These are phyloP conservation scores for Prolemur simus DNA, from an alignment of 2,113 vertebrate species.

Conservation along the genomic window DNA sequence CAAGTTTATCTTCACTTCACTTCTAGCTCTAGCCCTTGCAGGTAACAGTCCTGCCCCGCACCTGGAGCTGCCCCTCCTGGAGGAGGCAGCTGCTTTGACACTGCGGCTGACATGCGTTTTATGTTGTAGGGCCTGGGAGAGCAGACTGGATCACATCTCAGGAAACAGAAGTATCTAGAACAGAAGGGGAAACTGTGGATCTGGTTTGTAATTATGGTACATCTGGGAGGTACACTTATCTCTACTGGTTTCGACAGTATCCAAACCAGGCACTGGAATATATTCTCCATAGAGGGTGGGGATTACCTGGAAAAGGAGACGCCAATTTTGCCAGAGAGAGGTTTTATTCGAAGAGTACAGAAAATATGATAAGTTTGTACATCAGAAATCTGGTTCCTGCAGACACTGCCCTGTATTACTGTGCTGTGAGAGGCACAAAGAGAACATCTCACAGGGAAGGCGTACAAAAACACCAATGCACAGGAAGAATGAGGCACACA, in stretches of 20 bases:
- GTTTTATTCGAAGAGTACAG: conserved; percentile 34
- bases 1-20: neutral
- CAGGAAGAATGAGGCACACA: neutral
- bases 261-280: neutral
- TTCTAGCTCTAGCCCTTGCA: neutral
- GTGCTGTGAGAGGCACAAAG: neutral
- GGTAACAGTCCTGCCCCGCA: neutral
- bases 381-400: neutral
- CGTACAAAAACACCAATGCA: neutral
- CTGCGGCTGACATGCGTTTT: neutral
- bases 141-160: neutral
- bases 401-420: conserved; percentile 7
- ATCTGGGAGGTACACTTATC: fast-evolving
- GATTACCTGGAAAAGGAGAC: neutral
- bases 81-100: neutral
- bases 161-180: neutral
- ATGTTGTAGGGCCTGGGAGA: conserved; percentile 25
- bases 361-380: neutral
- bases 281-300: conserved; percentile 29
- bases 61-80: neutral
- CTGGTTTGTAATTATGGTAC: neutral
- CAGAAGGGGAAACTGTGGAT: neutral
- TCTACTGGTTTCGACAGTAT: conserved; percentile 38
- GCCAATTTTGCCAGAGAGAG: conserved; percentile 18
- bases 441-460: neutral